Evolutionary conservation across 1,140 invertebrate species (phyloP), one percentile per base, ranked within the genome.

Genomic region (Argopecten irradians): DNA sequence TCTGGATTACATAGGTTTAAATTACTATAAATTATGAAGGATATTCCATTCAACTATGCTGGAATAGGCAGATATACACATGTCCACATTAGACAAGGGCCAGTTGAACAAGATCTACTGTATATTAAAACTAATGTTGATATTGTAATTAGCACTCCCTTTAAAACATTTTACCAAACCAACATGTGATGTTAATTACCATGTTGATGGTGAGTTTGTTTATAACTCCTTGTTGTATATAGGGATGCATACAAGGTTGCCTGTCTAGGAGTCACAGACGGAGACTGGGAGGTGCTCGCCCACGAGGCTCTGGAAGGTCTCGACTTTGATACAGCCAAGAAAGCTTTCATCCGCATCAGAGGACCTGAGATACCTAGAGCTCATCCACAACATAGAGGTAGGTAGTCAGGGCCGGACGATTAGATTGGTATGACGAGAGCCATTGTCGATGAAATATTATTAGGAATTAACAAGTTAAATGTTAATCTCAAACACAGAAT

Each of bases 211-310:
- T 32, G 13, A 3, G 22, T 22, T 13, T 55, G 46, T 55, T 11
- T 55, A 22, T 55, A 22, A 55, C 22, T 13, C 46, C 11, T 84
- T 33, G 1, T 85, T 33, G 16, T 41, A 89, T 94, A 46, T 93
- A 98, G 97, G 84, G 97, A 99, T 93, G 99, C 99, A 0, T 99
- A 99, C 95, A 96, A 97, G 91, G 97, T 99, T n/a, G 99, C 99
- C 0, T 99, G 98, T 94, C 96, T 99, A 46, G 98, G 98, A 36
- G 98, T 99, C 0, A 98, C 99, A 28, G 97, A 98, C 90, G 96
- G 97, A 39, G 99, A 99, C 94, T 99, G 99, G 99, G 97, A 98
- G 92, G 96, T 97, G 34, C 95, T 99, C 41, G 99, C 98, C 0
- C 96, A 97, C 83, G 96, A 97, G 1, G 98, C 99, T 0, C 94